Evolutionary conservation across 2,113 vertebrate genomes (phyloP).

Genomic region (Egretta garzetta): DNA sequence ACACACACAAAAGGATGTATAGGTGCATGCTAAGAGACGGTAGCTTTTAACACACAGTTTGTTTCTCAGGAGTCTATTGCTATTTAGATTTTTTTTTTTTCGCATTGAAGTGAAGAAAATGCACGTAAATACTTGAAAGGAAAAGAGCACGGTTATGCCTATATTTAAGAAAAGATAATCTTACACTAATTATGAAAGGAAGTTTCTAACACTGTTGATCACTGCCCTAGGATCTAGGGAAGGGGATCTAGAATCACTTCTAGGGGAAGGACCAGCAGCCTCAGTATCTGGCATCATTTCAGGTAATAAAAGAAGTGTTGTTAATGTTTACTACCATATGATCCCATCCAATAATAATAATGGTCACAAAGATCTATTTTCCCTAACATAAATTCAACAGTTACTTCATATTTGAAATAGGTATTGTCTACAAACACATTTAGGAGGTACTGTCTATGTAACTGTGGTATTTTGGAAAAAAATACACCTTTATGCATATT

Average conservation of each 20-base stretch:
- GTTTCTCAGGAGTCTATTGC: neutral
- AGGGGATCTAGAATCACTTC: neutral
- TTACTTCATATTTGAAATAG: neutral
- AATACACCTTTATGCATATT: neutral
- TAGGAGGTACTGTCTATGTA: neutral
- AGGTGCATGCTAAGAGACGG: neutral
- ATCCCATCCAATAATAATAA: neutral
- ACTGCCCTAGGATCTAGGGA: neutral
- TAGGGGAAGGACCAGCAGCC: neutral
- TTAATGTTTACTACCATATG: neutral
- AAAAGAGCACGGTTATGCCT: neutral
- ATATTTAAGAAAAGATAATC: neutral
- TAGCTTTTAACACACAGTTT: neutral
- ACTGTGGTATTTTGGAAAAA: neutral
- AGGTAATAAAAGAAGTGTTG: neutral
- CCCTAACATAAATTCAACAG: neutral
- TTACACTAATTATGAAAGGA: neutral
- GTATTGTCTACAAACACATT: neutral
- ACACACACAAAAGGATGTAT: neutral
- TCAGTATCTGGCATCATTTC: neutral
- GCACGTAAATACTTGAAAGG: neutral
- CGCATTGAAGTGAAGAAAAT: neutral
- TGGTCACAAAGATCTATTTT: neutral
- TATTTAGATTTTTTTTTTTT: neutral
- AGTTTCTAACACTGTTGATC: neutral